phyloP scores from a whole-genome alignment of 2,888 invertebrate genomes.

The Diaperis boleti region DNA sequence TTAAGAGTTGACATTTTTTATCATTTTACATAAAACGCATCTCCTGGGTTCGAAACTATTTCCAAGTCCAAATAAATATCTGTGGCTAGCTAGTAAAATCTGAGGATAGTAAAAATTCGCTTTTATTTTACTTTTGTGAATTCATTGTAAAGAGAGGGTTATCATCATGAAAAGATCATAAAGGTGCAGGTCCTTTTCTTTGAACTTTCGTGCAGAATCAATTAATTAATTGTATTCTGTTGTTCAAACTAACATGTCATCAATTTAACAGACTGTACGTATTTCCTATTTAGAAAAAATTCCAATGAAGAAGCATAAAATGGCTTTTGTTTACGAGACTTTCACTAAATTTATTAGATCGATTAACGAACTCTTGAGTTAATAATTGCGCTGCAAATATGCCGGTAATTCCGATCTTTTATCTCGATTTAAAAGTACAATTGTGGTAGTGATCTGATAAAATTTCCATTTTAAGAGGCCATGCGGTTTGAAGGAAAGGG shows the following conservation, averaged over 20 bases:
- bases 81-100: conserved; percentile 41
- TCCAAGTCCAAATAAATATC: conserved; percentile 45
- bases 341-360: conserved; percentile 17
- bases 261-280: no score
- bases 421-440: conserved; percentile 21
- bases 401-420: conserved; percentile 22
- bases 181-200: neutral
- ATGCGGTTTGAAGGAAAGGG: conserved; percentile 4
- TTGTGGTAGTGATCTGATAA: conserved; percentile 31
- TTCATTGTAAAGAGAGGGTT: conserved; percentile 15
- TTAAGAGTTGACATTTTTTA: conserved; percentile 30
- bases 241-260: no score
- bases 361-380: conserved; percentile 21
- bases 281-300: no score
- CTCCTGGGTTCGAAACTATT: conserved; percentile 38
- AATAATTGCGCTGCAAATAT: conserved; percentile 35
- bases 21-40: conserved; percentile 41
- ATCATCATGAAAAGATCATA: conserved; percentile 13
- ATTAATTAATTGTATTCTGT: no score
- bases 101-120: conserved; percentile 26
- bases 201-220: conserved; percentile 1
- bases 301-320: no score
- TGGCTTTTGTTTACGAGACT: neutral
- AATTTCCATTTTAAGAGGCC: conserved; percentile 39
- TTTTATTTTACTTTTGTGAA: conserved; percentile 30